Percentiles rank a stretch among this genome's conserved stretches.
These are phyloP conservation scores for Neuroterus valhalla DNA, from an alignment of 1,140 invertebrate genomes.

Conservation along the genomic window DNA sequence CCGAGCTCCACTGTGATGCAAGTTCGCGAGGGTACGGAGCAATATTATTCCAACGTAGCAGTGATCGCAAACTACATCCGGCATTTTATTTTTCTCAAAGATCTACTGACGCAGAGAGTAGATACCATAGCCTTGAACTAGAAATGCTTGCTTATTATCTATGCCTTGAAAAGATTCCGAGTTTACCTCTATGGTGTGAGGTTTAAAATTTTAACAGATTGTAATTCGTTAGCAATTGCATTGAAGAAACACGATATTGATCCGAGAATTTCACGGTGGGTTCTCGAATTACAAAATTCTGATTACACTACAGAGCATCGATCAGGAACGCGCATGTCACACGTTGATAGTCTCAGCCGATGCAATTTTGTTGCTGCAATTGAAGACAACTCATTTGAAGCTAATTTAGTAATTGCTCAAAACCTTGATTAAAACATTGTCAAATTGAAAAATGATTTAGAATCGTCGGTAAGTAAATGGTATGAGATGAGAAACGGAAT, in stretches of 20 bases:
- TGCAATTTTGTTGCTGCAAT: conserved; percentile 43
- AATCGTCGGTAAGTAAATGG: conserved; percentile 38
- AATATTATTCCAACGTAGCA: conserved; percentile 47
- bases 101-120: conserved; percentile 32
- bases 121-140: conserved; percentile 32
- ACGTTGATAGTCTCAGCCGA: conserved; percentile 42
- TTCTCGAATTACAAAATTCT: conserved; percentile 59
- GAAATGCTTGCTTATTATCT: conserved; percentile 22
- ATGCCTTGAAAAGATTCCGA: conserved; percentile 30
- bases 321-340: conserved; percentile 40
- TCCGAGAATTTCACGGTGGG: conserved; percentile 59
- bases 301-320: conserved; percentile 58
- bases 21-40: conserved; percentile 55
- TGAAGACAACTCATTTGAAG: conserved; percentile 31
- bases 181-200: conserved; percentile 33
- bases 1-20: conserved; percentile 60
- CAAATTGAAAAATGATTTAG: conserved; percentile 30
- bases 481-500: conserved; percentile 45
- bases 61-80: conserved; percentile 46
- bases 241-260: conserved; percentile 47
- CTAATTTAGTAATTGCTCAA: conserved; percentile 20
- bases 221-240: conserved; percentile 40
- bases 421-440: conserved; percentile 41
- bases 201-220: conserved; percentile 41
- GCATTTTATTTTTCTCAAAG: conserved; percentile 50